phyloP scores from a whole-genome alignment of 2,888 invertebrate genomes.

The Heteromyza rotundicornis region DNA sequence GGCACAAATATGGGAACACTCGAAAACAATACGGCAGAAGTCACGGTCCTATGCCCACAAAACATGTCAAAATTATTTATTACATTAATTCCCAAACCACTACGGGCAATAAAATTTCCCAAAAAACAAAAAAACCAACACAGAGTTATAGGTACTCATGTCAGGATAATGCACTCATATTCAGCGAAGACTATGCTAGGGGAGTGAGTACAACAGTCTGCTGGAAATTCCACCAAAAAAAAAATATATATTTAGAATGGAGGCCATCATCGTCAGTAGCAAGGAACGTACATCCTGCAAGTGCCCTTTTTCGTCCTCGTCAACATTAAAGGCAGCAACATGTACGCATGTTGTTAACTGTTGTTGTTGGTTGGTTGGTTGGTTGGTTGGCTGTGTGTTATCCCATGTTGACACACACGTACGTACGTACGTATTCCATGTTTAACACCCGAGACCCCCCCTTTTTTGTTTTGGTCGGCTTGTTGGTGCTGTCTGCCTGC shows the following conservation, averaged over 20 bases:
- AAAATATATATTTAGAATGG: neutral
- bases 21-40: constrained; percentile 6
- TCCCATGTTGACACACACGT: neutral
- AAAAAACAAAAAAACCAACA: neutral
- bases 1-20: constrained; percentile 4
- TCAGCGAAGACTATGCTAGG: neutral
- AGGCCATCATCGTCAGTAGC: constrained; percentile 3
- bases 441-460: neutral
- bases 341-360: neutral
- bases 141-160: neutral
- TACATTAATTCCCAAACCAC: no score
- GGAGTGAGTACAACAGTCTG: neutral
- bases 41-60: constrained; percentile 14
- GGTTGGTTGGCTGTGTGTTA: neutral
- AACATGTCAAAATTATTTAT: constrained; percentile 47
- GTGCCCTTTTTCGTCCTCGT: neutral
- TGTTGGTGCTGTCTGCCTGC: constrained; percentile 3
- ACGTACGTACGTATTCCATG: neutral
- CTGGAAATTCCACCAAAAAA: neutral
- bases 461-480: neutral
- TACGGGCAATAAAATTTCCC: no score
- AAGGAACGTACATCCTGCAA: neutral
- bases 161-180: neutral
- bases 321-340: neutral
- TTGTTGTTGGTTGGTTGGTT: neutral